Percentiles rank a stretch among this genome's conserved stretches.
phyloP scores from a whole-genome alignment of 2,113 vertebrate species.

The Willisornis vidua region DNA sequence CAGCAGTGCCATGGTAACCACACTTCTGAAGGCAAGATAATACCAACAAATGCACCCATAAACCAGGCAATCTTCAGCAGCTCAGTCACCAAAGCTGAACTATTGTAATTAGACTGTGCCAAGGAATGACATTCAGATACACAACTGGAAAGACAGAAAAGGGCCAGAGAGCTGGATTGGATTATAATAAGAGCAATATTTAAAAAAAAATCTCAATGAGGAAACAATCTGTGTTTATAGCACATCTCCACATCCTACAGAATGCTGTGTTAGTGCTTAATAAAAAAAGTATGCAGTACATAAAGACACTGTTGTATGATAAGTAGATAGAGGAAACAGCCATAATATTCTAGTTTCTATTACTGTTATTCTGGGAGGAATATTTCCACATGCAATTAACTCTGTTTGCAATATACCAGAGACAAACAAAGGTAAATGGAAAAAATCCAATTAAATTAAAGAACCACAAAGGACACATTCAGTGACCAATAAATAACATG shows the following conservation, averaged over 20 bases:
- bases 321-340: not conserved
- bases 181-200: not conserved
- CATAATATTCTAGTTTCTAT: not conserved
- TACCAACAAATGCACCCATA: not conserved
- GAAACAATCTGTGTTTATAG: not conserved
- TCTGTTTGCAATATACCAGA: not conserved
- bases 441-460: slow-evolving; percentile 50
- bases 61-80: not conserved
- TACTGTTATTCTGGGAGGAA: not conserved
- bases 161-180: not conserved
- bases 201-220: not conserved
- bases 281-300: not conserved
- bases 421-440: slow-evolving; percentile 37
- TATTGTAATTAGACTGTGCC: not conserved
- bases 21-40: not conserved
- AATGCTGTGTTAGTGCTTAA: not conserved
- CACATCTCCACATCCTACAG: not conserved
- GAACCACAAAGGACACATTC: slow-evolving; percentile 19
- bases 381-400: slow-evolving; percentile 28
- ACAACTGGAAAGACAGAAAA: not conserved
- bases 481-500: slow-evolving; percentile 34
- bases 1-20: not conserved
- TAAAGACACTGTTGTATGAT: not conserved
- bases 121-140: not conserved
- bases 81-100: not conserved